These are phyloP conservation scores for Synergus umbraculus DNA, from an alignment of 2,888 invertebrate species.

Conservation along the genomic window DNA sequence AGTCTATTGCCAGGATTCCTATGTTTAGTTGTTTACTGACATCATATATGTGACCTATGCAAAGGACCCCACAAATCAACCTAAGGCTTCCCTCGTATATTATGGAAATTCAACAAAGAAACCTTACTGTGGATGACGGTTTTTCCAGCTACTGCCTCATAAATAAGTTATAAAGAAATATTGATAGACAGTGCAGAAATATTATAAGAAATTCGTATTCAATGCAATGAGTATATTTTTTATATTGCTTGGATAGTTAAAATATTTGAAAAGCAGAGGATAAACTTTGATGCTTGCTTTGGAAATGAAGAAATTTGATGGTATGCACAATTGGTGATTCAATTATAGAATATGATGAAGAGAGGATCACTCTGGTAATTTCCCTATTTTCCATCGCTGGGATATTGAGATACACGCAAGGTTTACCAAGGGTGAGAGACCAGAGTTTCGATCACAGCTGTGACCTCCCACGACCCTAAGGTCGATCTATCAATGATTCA, in stretches of 20 bases:
- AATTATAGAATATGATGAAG: slow-evolving; percentile 16
- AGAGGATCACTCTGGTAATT: slow-evolving; percentile 1
- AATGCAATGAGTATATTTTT: not conserved
- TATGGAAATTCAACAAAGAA: slow-evolving; percentile 50
- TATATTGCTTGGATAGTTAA: not conserved
- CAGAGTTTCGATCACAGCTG: slow-evolving; percentile 68
- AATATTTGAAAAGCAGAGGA: not conserved
- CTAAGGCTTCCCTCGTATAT: slow-evolving; percentile 43
- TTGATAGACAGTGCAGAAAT: slow-evolving; percentile 27
- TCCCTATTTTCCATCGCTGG: slow-evolving; percentile 25
- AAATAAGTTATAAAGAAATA: slow-evolving; percentile 32
- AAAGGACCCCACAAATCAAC: slow-evolving; percentile 42
- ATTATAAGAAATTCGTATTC: slow-evolving; percentile 13
- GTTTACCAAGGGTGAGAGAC: slow-evolving; percentile 41
- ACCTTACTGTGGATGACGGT: slow-evolving; percentile 29
- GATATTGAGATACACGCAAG: slow-evolving; percentile 26
- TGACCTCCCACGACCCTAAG: slow-evolving; percentile 72
- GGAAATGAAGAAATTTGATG: slow-evolving; percentile 50
- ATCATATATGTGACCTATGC: slow-evolving; percentile 37
- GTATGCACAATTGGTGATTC: slow-evolving; percentile 48
- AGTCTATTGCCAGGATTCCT: slow-evolving; percentile 38
- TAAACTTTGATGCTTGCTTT: slow-evolving; percentile 38
- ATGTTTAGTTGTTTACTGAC: slow-evolving; percentile 52
- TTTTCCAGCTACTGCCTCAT: slow-evolving; percentile 28
- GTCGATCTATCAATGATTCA: slow-evolving; percentile 75